Conservation (phyloP, 2,113 vertebrate species). For the Callorhinus ursinus region DNA sequence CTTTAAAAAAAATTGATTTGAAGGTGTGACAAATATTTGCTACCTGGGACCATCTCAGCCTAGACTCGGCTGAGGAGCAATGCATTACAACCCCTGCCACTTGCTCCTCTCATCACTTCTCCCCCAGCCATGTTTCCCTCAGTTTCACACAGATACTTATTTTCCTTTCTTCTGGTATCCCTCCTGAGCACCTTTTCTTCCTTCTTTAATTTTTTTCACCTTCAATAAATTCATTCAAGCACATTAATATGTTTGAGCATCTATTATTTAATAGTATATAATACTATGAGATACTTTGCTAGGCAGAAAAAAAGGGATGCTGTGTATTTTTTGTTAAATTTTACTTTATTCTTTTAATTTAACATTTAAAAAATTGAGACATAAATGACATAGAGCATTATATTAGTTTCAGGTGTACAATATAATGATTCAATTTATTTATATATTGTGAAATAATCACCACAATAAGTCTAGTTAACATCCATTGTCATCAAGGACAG, state of each 20-base stretch:
- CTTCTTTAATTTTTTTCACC: neutral
- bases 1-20: neutral
- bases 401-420: neutral
- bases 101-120: neutral
- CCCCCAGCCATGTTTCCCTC: neutral
- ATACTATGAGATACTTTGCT: neutral
- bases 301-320: neutral
- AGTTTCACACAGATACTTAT: neutral
- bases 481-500: neutral
- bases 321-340: neutral
- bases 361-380: neutral
- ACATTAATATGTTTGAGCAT: neutral
- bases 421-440: neutral
- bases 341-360: neutral
- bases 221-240: neutral
- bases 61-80: neutral
- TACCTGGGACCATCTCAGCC: neutral
- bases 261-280: constrained; percentile 7
- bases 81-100: neutral
- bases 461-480: neutral
- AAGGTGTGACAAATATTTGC: neutral
- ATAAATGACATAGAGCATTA: neutral
- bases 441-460: neutral
- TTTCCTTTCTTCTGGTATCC: neutral
- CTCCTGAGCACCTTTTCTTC: neutral